phyloP scores from a whole-genome alignment of 2,113 vertebrate genomes.

The Motacilla tschutschensis region DNA sequence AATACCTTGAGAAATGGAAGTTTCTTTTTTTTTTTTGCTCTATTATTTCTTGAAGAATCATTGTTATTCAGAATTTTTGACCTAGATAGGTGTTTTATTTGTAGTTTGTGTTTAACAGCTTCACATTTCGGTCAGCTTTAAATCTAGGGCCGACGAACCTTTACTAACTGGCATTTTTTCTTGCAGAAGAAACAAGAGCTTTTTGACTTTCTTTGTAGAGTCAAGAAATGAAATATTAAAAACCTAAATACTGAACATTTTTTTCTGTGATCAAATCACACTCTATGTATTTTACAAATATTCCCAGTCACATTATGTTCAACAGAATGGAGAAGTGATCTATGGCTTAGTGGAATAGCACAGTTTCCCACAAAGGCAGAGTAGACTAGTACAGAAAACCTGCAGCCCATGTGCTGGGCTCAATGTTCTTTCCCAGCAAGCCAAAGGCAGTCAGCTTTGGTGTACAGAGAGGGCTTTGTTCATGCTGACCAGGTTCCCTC shows the following conservation, averaged over 20 bases:
- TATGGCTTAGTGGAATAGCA: not conserved
- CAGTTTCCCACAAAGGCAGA: not conserved
- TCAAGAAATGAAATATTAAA: not conserved
- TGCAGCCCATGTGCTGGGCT: not conserved
- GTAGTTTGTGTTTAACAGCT: not conserved
- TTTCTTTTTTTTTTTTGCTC: not conserved
- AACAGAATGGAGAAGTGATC: not conserved
- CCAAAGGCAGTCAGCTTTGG: not conserved
- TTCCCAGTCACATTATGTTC: not conserved
- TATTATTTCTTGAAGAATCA: not conserved
- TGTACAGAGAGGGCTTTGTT: not conserved
- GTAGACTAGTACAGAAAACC: not conserved
- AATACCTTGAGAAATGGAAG: not conserved
- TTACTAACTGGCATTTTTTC: not conserved
- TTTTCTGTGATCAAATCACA: not conserved
- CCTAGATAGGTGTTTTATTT: not conserved
- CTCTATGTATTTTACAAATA: not conserved
- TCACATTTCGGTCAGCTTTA: not conserved
- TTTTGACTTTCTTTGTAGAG: not conserved
- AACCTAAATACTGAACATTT: not conserved
- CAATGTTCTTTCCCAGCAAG: not conserved
- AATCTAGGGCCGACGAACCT: not conserved
- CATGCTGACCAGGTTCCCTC: not conserved
- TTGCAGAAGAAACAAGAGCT: not conserved
- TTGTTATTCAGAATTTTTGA: not conserved